Evolutionary conservation across 1,140 invertebrate species (phyloP).

Genomic region (Campoletis sonorensis): DNA sequence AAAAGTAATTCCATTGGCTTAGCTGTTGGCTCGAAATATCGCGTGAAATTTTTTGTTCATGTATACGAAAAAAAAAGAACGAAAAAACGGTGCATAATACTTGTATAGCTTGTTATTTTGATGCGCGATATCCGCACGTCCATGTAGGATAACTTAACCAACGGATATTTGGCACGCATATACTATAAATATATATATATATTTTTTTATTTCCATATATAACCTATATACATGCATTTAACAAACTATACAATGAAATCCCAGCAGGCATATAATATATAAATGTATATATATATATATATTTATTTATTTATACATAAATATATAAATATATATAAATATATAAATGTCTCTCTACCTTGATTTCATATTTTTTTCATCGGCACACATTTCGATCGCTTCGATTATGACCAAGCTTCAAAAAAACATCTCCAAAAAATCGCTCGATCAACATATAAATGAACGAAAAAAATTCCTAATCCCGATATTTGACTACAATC

Average conservation of each 20-base stretch:
- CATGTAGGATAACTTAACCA: conserved; percentile 4
- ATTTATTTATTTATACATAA: too few relatives aligned
- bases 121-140: conserved; percentile 4
- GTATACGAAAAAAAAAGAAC: not conserved
- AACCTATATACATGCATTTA: not conserved
- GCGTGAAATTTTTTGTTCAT: not conserved
- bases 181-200: not conserved
- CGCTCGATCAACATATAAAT: too few relatives aligned
- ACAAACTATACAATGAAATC: not conserved
- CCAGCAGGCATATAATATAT: not conserved
- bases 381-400: conserved; percentile 58
- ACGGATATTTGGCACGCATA: conserved; percentile 4
- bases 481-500: conserved; percentile 50
- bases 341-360: conserved; percentile 54
- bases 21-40: not conserved
- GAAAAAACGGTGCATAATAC: not conserved
- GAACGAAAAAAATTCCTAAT: not conserved
- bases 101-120: conserved; percentile 13
- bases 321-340: too few relatives aligned
- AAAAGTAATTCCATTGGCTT: not conserved
- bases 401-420: conserved; percentile 54
- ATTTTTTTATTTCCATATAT: too few relatives aligned
- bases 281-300: too few relatives aligned
- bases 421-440: too few relatives aligned
- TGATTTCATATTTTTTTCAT: conserved; percentile 51